Evolutionary conservation across 2,113 vertebrate species (phyloP).

Genomic region (Rhegmatorhina hoffmannsi): DNA sequence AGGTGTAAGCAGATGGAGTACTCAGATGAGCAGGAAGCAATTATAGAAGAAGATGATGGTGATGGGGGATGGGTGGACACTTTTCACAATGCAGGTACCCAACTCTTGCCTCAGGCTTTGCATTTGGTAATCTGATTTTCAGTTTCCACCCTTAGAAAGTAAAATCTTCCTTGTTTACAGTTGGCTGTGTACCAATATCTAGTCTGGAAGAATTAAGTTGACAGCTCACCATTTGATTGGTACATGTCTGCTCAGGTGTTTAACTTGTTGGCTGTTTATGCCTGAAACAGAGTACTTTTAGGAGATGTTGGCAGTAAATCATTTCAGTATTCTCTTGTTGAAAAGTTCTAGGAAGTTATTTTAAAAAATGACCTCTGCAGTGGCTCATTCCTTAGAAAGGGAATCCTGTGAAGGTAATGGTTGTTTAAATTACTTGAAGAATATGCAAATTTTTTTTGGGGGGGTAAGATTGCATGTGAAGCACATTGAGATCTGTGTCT

Average conservation of each 20-base stretch:
- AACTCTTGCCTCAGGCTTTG: not conserved
- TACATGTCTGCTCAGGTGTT: not conserved
- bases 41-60: slow-evolving; percentile 99
- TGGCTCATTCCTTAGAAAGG: not conserved
- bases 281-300: not conserved
- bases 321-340: not conserved
- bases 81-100: slow-evolving; percentile 90
- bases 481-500: not conserved
- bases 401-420: not conserved
- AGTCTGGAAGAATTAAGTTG: not conserved
- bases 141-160: not conserved
- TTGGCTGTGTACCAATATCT: not conserved
- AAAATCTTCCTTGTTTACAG: not conserved
- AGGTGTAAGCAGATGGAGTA: slow-evolving; percentile 99
- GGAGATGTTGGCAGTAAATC: not conserved
- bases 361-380: not conserved
- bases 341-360: not conserved
- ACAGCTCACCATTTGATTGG: not conserved
- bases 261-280: not conserved
- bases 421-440: not conserved
- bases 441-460: not conserved
- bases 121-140: not conserved
- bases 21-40: slow-evolving; percentile 95
- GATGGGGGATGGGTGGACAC: slow-evolving; percentile 99
- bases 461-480: not conserved